Evolutionary conservation across 2,888 invertebrate species (phyloP).

Genomic region (Rotaria socialis): DNA sequence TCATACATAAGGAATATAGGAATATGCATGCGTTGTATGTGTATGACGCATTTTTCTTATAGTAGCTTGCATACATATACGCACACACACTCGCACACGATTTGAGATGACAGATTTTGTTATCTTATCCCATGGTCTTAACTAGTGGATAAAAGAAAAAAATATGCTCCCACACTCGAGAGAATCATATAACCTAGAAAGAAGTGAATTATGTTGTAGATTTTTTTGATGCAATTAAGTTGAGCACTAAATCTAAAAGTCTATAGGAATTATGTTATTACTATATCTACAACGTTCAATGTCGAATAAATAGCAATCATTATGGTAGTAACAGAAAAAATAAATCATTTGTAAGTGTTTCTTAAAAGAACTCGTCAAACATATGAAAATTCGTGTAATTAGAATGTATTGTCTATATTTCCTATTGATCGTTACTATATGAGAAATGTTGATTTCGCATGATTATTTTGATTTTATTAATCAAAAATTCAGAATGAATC

Average conservation of each 20-base stretch:
- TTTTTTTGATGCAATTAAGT: neutral
- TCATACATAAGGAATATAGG: neutral
- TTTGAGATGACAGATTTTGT: slow-evolving; percentile 25
- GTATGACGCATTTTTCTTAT: neutral
- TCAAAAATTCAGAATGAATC: too few species aligned
- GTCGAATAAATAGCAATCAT: neutral
- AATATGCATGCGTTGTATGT: neutral
- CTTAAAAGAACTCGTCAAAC: too few species aligned
- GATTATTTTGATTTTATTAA: too few species aligned
- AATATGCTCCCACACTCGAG: slow-evolving; percentile 1
- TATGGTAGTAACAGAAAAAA: too few species aligned
- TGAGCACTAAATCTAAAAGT: neutral
- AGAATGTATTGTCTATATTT: too few species aligned
- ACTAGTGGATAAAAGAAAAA: neutral
- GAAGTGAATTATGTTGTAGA: neutral
- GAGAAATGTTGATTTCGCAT: too few species aligned
- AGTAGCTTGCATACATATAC: neutral
- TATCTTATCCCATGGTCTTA: neutral
- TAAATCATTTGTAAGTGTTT: too few species aligned
- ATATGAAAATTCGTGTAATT: too few species aligned
- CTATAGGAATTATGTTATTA: neutral
- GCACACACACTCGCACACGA: neutral
- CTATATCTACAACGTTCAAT: neutral
- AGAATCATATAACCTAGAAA: neutral
- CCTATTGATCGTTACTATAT: too few species aligned